These are phyloP conservation scores for Syngnathus acus DNA, from an alignment of 2,797 vertebrate genomes.

Conservation along the genomic window DNA sequence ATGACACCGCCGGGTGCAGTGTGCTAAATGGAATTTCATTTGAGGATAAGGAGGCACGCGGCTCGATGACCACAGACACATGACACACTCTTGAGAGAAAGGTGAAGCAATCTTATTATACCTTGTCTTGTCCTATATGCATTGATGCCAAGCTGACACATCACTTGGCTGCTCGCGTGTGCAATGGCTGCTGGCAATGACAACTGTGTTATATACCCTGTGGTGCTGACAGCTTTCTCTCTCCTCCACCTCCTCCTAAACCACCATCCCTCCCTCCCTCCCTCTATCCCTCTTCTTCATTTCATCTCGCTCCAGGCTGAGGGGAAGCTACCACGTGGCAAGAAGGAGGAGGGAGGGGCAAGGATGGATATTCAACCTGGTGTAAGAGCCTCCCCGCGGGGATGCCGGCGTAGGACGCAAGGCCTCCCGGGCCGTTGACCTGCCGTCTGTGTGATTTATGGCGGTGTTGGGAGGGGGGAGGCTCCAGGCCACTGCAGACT, in stretches of 20 bases:
- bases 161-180: conserved; percentile 58
- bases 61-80: conserved; percentile 33
- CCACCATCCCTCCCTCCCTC: background rate
- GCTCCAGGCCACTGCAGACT: conserved; percentile 61
- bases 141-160: conserved; percentile 54
- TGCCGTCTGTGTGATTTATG: conserved; percentile 71
- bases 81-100: conserved; percentile 36
- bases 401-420: conserved; percentile 57
- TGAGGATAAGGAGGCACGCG: conserved; percentile 28
- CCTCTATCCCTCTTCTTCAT: conserved; percentile 28
- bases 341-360: conserved; percentile 9
- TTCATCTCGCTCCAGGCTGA: conserved; percentile 53
- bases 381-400: conserved; percentile 62
- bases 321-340: conserved; percentile 49
- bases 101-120: conserved; percentile 29
- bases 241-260: conserved; percentile 34
- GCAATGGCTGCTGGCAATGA: conserved; percentile 50
- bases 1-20: conserved; percentile 1
- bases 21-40: conserved; percentile 11
- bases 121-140: conserved; percentile 16
- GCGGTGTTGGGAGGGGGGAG: conserved; percentile 42
- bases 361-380: conserved; percentile 63
- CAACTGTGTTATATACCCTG: conserved; percentile 64
- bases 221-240: conserved; percentile 72
- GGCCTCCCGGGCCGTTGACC: conserved; percentile 67